Conservation (phyloP, 2,888 invertebrate species). For the Pyrrhosoma nymphula region DNA sequence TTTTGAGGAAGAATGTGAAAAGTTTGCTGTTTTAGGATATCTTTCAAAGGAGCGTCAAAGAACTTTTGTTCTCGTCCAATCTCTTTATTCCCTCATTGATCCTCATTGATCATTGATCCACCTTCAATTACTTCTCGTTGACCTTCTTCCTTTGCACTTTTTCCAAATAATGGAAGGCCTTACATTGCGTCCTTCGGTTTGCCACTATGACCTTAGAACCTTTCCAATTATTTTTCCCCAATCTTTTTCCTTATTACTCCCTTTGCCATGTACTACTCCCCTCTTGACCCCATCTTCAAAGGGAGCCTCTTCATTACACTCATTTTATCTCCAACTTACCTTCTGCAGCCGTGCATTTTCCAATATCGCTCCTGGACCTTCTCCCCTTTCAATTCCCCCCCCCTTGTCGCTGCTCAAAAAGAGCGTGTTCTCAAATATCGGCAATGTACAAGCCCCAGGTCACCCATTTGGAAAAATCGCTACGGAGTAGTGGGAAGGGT, state of each 20-base stretch:
- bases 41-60: no score
- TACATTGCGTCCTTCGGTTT: background rate
- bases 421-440: background rate
- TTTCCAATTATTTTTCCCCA: background rate
- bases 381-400: background rate
- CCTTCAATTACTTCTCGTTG: background rate
- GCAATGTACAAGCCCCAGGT: background rate
- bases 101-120: background rate
- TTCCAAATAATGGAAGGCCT: background rate
- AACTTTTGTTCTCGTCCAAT: no score
- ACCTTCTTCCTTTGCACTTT: background rate
- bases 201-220: background rate
- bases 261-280: background rate
- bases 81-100: no score
- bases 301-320: background rate
- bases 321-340: background rate
- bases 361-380: background rate
- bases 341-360: background rate
- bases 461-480: conserved; percentile 19
- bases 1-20: no score
- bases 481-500: background rate
- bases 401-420: background rate
- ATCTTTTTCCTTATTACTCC: background rate
- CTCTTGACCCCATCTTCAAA: background rate
- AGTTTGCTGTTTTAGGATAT: no score